phyloP scores from a whole-genome alignment of 2,113 vertebrate genomes.

The Candoia aspera region DNA sequence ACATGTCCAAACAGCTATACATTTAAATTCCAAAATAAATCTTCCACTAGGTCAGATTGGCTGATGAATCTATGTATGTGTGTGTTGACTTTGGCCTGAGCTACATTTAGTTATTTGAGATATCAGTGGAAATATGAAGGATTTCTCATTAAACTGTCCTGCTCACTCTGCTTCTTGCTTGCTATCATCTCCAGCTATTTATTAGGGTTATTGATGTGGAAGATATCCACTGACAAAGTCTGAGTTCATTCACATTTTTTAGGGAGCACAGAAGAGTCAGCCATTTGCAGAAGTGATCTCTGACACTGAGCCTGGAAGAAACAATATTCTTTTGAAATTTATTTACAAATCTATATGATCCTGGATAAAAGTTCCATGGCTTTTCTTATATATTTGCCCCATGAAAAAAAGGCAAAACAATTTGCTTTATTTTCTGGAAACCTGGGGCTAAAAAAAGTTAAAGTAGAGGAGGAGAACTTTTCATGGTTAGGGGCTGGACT shows the following conservation, averaged over 20 bases:
- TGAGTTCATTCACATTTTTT: not conserved
- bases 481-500: not conserved
- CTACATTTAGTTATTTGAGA: not conserved
- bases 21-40: not conserved
- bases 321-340: not conserved
- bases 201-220: not conserved
- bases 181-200: not conserved
- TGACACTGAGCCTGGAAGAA: not conserved
- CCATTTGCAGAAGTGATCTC: not conserved
- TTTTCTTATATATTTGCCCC: not conserved
- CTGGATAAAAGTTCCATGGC: not conserved
- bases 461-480: not conserved
- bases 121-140: not conserved
- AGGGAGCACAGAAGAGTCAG: not conserved
- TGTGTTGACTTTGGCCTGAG: not conserved
- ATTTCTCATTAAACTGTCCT: not conserved
- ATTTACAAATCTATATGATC: not conserved
- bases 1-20: not conserved
- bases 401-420: not conserved
- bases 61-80: not conserved
- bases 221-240: not conserved
- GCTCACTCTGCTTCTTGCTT: not conserved
- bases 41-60: not conserved
- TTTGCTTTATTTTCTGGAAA: not conserved
- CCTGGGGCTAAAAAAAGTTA: not conserved